Percentiles rank a stretch among this genome's conserved stretches.
These are phyloP conservation scores for Falco novaeseelandiae DNA, from an alignment of 2,797 vertebrate genomes.

Conservation along the genomic window DNA sequence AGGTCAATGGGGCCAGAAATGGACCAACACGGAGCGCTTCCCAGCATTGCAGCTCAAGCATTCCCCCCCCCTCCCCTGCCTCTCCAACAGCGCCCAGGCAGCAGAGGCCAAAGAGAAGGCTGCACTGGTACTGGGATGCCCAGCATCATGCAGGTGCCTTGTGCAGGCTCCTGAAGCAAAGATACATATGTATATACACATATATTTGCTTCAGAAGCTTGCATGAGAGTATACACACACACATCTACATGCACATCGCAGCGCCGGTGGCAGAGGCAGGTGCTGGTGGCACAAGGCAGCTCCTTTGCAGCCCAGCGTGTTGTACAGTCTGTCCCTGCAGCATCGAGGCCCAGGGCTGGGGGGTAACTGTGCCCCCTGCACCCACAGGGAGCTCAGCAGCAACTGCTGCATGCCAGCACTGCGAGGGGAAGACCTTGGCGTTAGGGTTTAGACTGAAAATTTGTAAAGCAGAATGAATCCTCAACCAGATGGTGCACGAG, in stretches of 20 bases:
- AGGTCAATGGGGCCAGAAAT: fast-evolving
- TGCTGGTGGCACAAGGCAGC: not conserved
- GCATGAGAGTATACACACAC: fast-evolving
- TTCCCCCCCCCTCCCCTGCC: no score
- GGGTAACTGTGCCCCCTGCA: not conserved
- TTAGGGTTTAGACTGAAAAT: not conserved
- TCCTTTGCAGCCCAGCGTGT: not conserved
- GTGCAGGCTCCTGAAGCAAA: not conserved
- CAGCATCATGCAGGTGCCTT: not conserved
- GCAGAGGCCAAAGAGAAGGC: not conserved
- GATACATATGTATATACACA: fast-evolving
- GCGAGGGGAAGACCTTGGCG: fast-evolving
- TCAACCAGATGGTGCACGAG: fast-evolving
- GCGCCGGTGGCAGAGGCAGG: not conserved
- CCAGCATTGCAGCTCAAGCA: not conserved
- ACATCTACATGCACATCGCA: fast-evolving
- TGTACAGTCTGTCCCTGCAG: not conserved
- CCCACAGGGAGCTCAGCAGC: not conserved
- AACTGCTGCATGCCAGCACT: not conserved
- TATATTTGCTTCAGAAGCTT: not conserved
- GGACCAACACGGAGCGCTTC: not conserved
- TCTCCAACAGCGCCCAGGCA: not conserved
- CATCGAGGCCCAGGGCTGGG: fast-evolving
- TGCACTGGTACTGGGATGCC: not conserved
- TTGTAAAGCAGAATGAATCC: not conserved